phyloP scores from a whole-genome alignment of 2,113 vertebrate genomes.

The Campylomormyrus tamandua region DNA sequence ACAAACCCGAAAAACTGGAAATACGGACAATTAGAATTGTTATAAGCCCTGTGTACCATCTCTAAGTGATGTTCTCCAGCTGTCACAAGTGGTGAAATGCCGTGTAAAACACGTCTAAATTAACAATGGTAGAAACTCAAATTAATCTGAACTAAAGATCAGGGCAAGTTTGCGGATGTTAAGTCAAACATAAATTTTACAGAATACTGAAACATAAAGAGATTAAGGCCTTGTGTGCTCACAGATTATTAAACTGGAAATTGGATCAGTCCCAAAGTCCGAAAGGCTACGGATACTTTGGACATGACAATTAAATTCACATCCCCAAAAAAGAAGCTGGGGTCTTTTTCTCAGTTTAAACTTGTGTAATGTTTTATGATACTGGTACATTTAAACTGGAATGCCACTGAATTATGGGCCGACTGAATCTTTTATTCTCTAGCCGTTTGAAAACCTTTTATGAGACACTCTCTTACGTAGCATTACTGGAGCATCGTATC shows the following conservation, averaged over 20 bases:
- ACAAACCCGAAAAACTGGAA: background rate
- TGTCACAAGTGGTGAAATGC: background rate
- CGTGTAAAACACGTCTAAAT: background rate
- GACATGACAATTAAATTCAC: constrained; percentile 17
- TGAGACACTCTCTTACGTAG: background rate
- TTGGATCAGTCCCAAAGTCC: background rate
- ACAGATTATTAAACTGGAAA: background rate
- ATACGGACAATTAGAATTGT: background rate
- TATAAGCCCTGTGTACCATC: background rate
- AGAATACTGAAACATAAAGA: background rate
- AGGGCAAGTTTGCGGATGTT: background rate
- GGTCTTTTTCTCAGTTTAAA: background rate
- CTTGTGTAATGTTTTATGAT: background rate
- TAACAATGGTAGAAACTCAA: background rate
- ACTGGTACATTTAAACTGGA: background rate
- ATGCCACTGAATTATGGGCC: background rate
- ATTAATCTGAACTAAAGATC: background rate
- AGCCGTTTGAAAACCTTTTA: background rate
- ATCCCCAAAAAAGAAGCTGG: background rate
- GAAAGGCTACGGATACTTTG: background rate
- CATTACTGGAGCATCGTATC: background rate
- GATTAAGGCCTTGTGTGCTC: background rate
- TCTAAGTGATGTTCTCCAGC: background rate
- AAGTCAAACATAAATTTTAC: background rate
- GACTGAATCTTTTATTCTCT: background rate